Base-by-base conservation (phyloP, 2,113 vertebrate genomes). In the Sialia sialis region DNA sequence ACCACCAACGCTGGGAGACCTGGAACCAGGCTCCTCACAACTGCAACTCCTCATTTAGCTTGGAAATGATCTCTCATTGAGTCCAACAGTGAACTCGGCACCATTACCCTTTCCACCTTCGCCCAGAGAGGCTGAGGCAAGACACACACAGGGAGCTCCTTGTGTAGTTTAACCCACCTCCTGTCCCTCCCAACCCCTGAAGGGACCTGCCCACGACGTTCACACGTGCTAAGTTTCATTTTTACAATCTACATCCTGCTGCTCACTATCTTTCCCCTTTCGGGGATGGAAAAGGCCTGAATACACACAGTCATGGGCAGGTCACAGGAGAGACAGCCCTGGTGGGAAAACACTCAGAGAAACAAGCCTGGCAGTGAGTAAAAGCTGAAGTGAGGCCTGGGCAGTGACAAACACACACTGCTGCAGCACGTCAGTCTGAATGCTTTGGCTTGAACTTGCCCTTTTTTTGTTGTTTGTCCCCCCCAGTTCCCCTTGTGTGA, bases 221-320 rank as follows among this genome's bases (percentile, higher is more conserved):
- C 73, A 46, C 8, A 0, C 2, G 48, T 0, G 0, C 7, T 16
- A 15, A 41, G 73, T 84, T 91, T 70, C 78, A 34, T 52, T 81
- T 92, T 55, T 16, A 84, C 7, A 1, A 23, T 0, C 11, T 9
- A 23, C 6, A 49, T 49, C 69, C 83, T 80, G 75, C 66, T 73
- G 87, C 67, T 87, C 22, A 1, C 3, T 10, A 1, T 3, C 60
- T 74, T 46, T n/a, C 63, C 79, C 66, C 80, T 82, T 60, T 43
- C 18, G 68, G 73, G 43, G 55, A 43, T 73, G 76, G 59, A 69
- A 85, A 64, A 46, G 13, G 48, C 54, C 52, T 0, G 0, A 41
- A 13, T 39, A 54, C 8, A 22, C 64, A 72, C 0, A 0, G 76
- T 38, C 16, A 32, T 0, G 38, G 12, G 16, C 41, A 66, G 52